These are phyloP conservation scores for Saturnia japonica DNA, from an alignment of 2,888 invertebrate species.

Conservation along the genomic window DNA sequence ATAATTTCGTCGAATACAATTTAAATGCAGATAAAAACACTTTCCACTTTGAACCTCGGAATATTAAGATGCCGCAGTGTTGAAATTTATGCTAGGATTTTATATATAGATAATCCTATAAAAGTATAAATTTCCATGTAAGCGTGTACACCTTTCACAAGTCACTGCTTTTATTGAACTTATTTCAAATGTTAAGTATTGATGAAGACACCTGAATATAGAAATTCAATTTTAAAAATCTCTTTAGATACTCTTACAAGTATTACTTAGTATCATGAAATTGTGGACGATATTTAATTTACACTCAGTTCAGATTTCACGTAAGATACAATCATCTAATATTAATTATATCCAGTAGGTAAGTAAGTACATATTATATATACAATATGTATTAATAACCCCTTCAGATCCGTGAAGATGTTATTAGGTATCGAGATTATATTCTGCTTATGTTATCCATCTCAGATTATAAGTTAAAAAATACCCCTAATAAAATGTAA, in stretches of 20 bases:
- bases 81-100: constrained; percentile 15
- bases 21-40: constrained; percentile 40
- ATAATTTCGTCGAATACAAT: constrained; percentile 49
- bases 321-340: too few relatives aligned
- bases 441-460: too few relatives aligned
- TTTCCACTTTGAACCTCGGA: constrained; percentile 39
- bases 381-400: too few relatives aligned
- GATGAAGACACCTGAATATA: too few relatives aligned
- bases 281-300: not conserved
- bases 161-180: not conserved
- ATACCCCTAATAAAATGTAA: too few relatives aligned
- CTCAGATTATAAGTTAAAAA: too few relatives aligned
- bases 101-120: constrained; percentile 6
- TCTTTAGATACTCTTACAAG: too few relatives aligned
- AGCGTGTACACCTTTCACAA: not conserved
- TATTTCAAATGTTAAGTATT: not conserved
- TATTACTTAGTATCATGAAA: not conserved
- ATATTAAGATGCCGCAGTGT: constrained; percentile 39
- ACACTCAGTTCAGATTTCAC: not conserved
- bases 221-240: too few relatives aligned
- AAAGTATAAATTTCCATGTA: not conserved
- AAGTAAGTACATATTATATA: too few relatives aligned
- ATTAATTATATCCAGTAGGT: too few relatives aligned
- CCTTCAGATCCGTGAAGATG: too few relatives aligned
- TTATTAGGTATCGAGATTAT: too few relatives aligned